Percentiles rank a stretch among this genome's conserved stretches.
Evolutionary conservation across 2,797 vertebrate genomes (phyloP).

Genomic region (Cetoscarus ocellatus): DNA sequence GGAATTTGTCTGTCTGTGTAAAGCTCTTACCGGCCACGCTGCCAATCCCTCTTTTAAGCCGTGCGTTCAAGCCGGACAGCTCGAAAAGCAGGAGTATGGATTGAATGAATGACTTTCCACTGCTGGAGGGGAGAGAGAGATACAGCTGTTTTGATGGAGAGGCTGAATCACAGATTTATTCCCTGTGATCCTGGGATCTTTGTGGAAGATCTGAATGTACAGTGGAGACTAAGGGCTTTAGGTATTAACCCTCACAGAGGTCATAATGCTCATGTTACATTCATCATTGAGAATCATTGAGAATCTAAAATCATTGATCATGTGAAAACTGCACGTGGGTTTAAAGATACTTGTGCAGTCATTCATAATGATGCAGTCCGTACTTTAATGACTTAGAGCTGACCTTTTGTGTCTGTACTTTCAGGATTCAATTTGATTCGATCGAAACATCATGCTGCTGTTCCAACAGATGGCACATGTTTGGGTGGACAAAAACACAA

Average conservation of each 20-base stretch:
- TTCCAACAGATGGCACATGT: neutral
- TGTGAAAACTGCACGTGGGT: slow-evolving; percentile 1
- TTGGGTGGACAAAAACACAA: too few species aligned
- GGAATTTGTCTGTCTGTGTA: slow-evolving; percentile 45
- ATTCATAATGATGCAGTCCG: neutral
- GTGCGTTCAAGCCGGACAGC: slow-evolving; percentile 21
- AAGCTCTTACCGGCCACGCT: slow-evolving; percentile 53
- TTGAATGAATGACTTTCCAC: slow-evolving; percentile 47
- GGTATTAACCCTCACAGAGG: slow-evolving; percentile 29
- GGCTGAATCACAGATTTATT: slow-evolving; percentile 47
- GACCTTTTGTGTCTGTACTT: neutral
- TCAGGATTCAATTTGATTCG: neutral
- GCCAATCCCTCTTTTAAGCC: slow-evolving; percentile 61
- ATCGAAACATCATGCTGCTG: neutral
- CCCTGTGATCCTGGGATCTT: slow-evolving; percentile 41
- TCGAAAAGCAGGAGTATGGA: slow-evolving; percentile 39
- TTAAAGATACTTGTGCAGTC: slow-evolving; percentile 1
- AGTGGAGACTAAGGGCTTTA: slow-evolving; percentile 9
- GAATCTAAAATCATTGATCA: slow-evolving; percentile 19
- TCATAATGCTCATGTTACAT: slow-evolving; percentile 31
- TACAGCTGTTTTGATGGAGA: slow-evolving; percentile 43
- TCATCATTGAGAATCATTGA: too few species aligned
- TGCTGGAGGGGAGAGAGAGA: slow-evolving; percentile 14
- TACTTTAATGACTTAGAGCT: neutral
- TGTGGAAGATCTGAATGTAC: slow-evolving; percentile 42